These are phyloP conservation scores for Sebastes nivosus DNA, from an alignment of 2,797 vertebrate species.

Conservation along the genomic window DNA sequence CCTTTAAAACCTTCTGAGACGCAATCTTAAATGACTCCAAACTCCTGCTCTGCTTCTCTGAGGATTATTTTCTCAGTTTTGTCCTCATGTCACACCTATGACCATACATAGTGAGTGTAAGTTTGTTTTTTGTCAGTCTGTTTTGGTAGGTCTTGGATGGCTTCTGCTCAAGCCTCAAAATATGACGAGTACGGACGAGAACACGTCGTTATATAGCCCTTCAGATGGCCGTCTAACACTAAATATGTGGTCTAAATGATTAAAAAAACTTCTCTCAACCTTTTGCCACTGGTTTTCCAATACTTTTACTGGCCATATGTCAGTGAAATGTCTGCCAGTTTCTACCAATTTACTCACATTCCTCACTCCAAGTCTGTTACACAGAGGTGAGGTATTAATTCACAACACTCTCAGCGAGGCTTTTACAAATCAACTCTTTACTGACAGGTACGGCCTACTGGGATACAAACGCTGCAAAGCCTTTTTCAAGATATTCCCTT, in stretches of 20 bases:
- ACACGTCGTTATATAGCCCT: neutral
- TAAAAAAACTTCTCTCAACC: neutral
- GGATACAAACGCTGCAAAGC: conserved; percentile 28
- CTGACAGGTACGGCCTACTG: conserved; percentile 35
- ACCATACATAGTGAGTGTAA: neutral
- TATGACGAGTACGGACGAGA: no score
- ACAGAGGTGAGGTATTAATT: conserved; percentile 45
- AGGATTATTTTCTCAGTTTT: neutral
- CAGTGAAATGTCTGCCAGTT: conserved; percentile 33
- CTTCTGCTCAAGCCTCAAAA: no score
- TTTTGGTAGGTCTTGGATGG: neutral
- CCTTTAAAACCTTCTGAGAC: neutral
- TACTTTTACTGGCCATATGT: conserved; percentile 13
- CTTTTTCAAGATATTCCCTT: conserved; percentile 10
- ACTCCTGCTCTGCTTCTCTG: neutral
- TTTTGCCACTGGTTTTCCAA: neutral
- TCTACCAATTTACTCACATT: conserved; percentile 37
- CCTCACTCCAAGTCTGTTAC: conserved; percentile 7
- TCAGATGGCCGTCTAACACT: neutral
- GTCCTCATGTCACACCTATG: conserved; percentile 9
- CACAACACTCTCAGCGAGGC: conserved; percentile 21
- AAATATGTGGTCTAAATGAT: conserved; percentile 9
- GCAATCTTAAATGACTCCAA: neutral
- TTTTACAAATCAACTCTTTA: conserved; percentile 51
- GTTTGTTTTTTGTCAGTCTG: neutral